phyloP scores from a whole-genome alignment of 1,140 invertebrate genomes.

The Pseudoatta argentina region DNA sequence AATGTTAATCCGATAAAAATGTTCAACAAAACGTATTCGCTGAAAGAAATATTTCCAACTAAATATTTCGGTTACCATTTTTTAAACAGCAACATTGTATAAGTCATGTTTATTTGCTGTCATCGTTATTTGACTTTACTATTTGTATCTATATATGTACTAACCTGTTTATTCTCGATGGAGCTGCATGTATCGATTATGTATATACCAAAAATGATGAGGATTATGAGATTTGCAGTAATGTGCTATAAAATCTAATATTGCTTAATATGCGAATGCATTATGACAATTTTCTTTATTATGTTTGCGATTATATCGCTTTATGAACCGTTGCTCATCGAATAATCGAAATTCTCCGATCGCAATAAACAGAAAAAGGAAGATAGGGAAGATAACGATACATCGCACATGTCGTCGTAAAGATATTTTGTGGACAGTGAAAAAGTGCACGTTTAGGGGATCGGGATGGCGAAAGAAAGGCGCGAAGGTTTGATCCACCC shows the following conservation, averaged over 20 bases:
- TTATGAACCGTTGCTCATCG: not conserved
- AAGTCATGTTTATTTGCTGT: constrained; percentile 20
- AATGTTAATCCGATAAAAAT: constrained; percentile 2
- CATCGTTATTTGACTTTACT: not conserved
- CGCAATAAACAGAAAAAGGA: too few relatives aligned
- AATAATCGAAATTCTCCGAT: constrained; percentile 9
- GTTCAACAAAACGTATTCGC: not conserved
- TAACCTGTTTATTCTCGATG: constrained; percentile 9
- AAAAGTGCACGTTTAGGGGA: constrained; percentile 43
- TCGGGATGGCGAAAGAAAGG: constrained; percentile 17
- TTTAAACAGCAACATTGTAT: not conserved
- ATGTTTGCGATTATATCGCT: not conserved
- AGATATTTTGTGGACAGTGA: constrained; percentile 54
- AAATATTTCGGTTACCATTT: constrained; percentile 3
- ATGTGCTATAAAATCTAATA: not conserved
- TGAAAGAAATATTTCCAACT: constrained; percentile 7
- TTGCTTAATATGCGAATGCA: not conserved
- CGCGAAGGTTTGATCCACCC: constrained; percentile 33
- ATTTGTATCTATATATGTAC: not conserved
- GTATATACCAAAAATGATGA: not conserved
- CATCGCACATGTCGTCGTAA: constrained; percentile 22
- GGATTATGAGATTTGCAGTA: constrained; percentile 21
- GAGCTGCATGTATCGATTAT: not conserved
- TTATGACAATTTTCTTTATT: not conserved
- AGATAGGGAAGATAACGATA: not conserved